Conservation (phyloP, 35 echinoderm and acorn worm genomes). For the Chiridota heheva region DNA sequence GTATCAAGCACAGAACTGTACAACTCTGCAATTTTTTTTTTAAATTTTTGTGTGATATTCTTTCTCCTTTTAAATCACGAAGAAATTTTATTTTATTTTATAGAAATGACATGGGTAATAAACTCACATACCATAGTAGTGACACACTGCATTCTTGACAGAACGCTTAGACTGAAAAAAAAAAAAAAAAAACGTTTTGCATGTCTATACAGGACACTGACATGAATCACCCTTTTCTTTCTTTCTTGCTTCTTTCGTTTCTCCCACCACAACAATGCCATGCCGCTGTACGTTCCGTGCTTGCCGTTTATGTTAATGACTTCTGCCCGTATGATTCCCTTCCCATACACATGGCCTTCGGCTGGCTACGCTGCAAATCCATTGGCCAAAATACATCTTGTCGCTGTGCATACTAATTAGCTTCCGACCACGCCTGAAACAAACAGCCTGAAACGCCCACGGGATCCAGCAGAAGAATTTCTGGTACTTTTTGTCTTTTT, state of each 20-base stretch:
- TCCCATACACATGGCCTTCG: slow-evolving; percentile 96
- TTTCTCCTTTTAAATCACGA: too few relatives aligned
- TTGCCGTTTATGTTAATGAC: slow-evolving; percentile 99
- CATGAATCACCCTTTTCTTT: slow-evolving; percentile 78
- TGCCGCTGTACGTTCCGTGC: slow-evolving; percentile 99
- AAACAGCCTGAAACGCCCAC: slow-evolving; percentile 90
- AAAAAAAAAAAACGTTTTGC: slow-evolving; percentile 59
- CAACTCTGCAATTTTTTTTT: too few relatives aligned
- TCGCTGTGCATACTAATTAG: slow-evolving; percentile 99
- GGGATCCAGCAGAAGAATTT: slow-evolving; percentile 90
- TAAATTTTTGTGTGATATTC: too few relatives aligned
- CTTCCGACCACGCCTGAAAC: slow-evolving; percentile 97
- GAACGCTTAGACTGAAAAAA: neutral
- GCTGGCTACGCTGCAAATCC: slow-evolving; percentile 85
- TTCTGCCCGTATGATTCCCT: slow-evolving; percentile 66
- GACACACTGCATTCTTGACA: too few relatives aligned
- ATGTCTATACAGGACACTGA: slow-evolving; percentile 80
- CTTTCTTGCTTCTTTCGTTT: slow-evolving; percentile 81
- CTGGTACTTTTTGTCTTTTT: slow-evolving; percentile 91
- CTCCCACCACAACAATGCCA: slow-evolving; percentile 98
- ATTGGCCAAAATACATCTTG: slow-evolving; percentile 99
- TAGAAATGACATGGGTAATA: too few relatives aligned
- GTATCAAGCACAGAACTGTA: too few relatives aligned
- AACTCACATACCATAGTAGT: too few relatives aligned
- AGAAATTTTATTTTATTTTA: too few relatives aligned